Base-by-base conservation (phyloP, 2,888 invertebrate species). In the Drosophila differens region DNA sequence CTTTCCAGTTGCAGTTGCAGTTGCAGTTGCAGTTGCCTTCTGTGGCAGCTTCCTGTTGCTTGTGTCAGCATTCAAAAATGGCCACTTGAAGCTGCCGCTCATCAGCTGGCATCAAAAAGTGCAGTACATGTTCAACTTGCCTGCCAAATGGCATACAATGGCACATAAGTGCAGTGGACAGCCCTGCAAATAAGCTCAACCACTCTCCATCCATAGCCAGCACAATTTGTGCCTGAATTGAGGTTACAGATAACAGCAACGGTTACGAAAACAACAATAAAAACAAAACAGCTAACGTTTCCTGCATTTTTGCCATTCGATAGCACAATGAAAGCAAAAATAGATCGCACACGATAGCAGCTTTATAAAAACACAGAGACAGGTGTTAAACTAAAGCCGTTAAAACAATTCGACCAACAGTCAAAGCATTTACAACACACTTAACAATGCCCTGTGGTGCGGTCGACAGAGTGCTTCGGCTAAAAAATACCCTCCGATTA, bases 241-340 rank as follows among this genome's bases (percentile, higher is more conserved):
- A 62, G 74, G 88, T 82, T 65, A 60, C 84, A 74, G 81, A 84
- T 82, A 81, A 70, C 81, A 78, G 66, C 81, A 83, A 67, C 72
- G 65, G 74, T 62, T 62, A 47, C 47, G 41, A 49, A 52, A 55
- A 30, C 39, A 64, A 58, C 57, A 68, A 35, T 55, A 59, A 63
- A 22, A 7, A 47, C 47, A 47, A 47, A 22, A 22, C 81, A 69
- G 68, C 39, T 22, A 53, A 33, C 33, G 49, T 32, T 44, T 70
- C 55, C 70, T n/a, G 62, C 71, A 70, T 53, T 69, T 47, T 73
- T 60, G 66, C 75, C 77, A 76, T 83, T 74, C 74, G 74, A 89
- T 74, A 74, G 64, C 59, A 80, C 70, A 77, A 78, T 73, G 66
- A 80, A 70, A 60, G 72, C 69, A 60, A 70, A 68, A 64, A 28